Evolutionary conservation across 2,888 invertebrate genomes (phyloP).

Genomic region (Plebejus melissa): DNA sequence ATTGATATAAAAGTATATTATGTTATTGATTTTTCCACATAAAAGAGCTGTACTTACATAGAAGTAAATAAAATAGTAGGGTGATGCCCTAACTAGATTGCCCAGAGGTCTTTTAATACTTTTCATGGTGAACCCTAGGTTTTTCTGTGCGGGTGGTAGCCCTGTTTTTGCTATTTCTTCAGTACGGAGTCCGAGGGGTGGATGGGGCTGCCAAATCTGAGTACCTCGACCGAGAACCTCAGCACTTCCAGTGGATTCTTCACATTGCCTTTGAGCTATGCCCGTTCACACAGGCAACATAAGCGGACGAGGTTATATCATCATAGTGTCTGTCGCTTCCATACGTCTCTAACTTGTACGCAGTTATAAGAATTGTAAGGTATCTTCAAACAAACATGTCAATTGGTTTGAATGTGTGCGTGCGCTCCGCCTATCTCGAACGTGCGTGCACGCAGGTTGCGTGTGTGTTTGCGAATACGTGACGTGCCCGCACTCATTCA

Average conservation of each 20-base stretch:
- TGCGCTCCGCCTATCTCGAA: background rate
- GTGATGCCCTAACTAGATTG: background rate
- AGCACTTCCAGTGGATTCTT: conserved; percentile 82
- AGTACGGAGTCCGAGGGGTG: conserved; percentile 61
- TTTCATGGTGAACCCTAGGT: background rate
- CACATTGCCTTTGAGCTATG: conserved; percentile 87
- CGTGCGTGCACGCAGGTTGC: background rate
- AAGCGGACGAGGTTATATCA: conserved; percentile 85
- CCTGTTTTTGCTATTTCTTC: conserved; percentile 44
- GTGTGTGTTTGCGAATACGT: background rate
- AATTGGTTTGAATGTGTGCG: background rate
- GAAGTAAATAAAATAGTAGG: background rate
- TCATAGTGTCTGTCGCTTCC: conserved; percentile 39
- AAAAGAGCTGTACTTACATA: background rate
- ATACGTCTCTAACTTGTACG: conserved; percentile 31
- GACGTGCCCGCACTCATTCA: background rate
- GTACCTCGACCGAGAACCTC: conserved; percentile 83
- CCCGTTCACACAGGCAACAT: conserved; percentile 87
- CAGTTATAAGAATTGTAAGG: background rate
- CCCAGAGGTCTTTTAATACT: background rate
- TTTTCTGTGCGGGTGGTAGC: background rate
- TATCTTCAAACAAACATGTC: background rate
- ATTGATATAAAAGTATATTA: no score
- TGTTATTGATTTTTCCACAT: no score
- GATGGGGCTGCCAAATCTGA: conserved; percentile 61